These are phyloP conservation scores for Danio choprae DNA, from an alignment of 2,797 vertebrate genomes.

Conservation along the genomic window DNA sequence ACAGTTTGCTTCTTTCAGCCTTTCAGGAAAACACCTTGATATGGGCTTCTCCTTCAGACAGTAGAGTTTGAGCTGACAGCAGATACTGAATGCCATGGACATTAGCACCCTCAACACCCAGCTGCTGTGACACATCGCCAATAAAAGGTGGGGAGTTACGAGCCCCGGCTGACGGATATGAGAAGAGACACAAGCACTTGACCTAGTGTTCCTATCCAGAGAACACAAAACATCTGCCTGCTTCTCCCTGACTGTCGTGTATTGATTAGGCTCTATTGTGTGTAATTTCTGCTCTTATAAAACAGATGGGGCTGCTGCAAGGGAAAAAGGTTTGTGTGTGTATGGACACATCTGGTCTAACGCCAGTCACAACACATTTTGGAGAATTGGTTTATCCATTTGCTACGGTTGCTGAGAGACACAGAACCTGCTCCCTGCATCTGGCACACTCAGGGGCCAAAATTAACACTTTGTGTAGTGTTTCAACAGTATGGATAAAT, in stretches of 20 bases:
- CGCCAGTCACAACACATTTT: constrained; percentile 34
- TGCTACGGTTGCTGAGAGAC: constrained; percentile 7
- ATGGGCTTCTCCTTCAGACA: constrained; percentile 38
- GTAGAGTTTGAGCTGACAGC: constrained; percentile 46
- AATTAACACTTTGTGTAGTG: background rate
- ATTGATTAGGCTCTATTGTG: constrained; percentile 51
- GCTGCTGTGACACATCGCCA: constrained; percentile 45
- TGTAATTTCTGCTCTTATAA: constrained; percentile 54
- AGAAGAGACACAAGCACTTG: constrained; percentile 50
- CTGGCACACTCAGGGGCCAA: background rate
- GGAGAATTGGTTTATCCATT: constrained; percentile 35
- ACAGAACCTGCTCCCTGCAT: constrained; percentile 26
- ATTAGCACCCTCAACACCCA: constrained; percentile 48
- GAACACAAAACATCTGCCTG: constrained; percentile 53
- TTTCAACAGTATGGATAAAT: background rate
- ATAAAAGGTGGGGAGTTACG: constrained; percentile 55
- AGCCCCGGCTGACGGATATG: constrained; percentile 57
- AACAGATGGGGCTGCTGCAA: constrained; percentile 59
- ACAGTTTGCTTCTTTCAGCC: constrained; percentile 24
- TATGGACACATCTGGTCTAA: constrained; percentile 38
- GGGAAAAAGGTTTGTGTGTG: constrained; percentile 9
- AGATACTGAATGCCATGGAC: constrained; percentile 48
- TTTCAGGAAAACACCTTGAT: constrained; percentile 21
- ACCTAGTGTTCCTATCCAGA: constrained; percentile 48
- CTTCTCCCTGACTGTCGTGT: constrained; percentile 29